phyloP scores from a whole-genome alignment of 2,113 vertebrate genomes.

The Trematocara marginatum region DNA sequence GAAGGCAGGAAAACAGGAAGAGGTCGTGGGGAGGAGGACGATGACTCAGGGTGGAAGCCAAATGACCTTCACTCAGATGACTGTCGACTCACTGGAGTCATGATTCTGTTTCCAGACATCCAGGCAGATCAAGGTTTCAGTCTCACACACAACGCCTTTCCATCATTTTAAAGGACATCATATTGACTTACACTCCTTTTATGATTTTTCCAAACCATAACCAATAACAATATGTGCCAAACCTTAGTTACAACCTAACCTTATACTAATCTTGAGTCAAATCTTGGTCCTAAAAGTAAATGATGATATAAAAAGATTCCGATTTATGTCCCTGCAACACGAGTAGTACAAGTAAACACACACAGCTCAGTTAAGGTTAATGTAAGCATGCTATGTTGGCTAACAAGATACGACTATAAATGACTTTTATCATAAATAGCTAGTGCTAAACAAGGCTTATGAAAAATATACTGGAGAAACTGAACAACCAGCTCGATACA shows the following conservation, averaged over 20 bases:
- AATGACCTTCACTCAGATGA: conserved; percentile 13
- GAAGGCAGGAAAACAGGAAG: neutral
- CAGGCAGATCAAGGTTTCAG: neutral
- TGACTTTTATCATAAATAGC: neutral
- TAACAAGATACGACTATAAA: neutral
- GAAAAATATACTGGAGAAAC: neutral
- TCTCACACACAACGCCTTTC: neutral
- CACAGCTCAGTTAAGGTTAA: neutral
- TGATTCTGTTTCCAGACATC: neutral
- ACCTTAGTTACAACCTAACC: neutral
- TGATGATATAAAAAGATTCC: neutral
- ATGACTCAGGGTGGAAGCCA: neutral
- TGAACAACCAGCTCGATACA: neutral
- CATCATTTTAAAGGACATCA: neutral
- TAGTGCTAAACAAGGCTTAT: neutral
- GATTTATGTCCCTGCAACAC: neutral
- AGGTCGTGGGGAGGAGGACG: fast-evolving
- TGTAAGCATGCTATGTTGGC: neutral
- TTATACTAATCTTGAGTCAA: neutral
- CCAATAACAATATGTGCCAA: neutral
- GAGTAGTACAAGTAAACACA: neutral
- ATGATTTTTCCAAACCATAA: neutral
- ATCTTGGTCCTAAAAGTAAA: neutral
- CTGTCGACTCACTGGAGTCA: neutral
- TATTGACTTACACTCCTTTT: neutral